phyloP scores from a whole-genome alignment of 1,140 invertebrate genomes.

The Epicauta chinensis region DNA sequence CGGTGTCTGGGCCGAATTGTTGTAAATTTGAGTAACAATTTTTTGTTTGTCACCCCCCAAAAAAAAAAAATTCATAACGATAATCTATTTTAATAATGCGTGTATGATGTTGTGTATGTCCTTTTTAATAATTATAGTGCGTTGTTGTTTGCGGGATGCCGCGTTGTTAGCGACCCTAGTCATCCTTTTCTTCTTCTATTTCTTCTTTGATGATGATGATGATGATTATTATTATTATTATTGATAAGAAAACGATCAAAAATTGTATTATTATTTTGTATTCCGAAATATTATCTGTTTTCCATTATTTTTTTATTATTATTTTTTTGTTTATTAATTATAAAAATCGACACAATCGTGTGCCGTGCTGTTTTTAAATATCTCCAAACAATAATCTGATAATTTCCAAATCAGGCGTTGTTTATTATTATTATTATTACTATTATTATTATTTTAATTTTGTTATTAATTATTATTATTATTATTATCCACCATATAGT shows the following conservation, averaged over 20 bases:
- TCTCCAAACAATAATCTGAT: too few species aligned
- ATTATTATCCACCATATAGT: constrained; percentile 13
- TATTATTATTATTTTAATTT: constrained; percentile 24
- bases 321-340: constrained; percentile 16
- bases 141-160: constrained; percentile 43
- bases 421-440: constrained; percentile 32
- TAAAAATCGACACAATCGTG: constrained; percentile 23
- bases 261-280: constrained; percentile 8
- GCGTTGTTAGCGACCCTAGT: constrained; percentile 44
- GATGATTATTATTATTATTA: constrained; percentile 17
- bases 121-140: constrained; percentile 36
- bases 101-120: constrained; percentile 44
- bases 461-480: constrained; percentile 22
- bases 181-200: constrained; percentile 31
- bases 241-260: too few species aligned
- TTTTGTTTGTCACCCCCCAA: constrained; percentile 32
- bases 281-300: constrained; percentile 12
- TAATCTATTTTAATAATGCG: constrained; percentile 43
- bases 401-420: constrained; percentile 22
- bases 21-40: constrained; percentile 38
- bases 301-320: constrained; percentile 22
- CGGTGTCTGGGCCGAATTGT: constrained; percentile 39
- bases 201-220: too few species aligned
- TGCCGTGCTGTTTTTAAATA: constrained; percentile 31
- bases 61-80: too few species aligned